Evolutionary conservation across 1,140 invertebrate species (phyloP).

Genomic region (Tetramorium parvispinum): DNA sequence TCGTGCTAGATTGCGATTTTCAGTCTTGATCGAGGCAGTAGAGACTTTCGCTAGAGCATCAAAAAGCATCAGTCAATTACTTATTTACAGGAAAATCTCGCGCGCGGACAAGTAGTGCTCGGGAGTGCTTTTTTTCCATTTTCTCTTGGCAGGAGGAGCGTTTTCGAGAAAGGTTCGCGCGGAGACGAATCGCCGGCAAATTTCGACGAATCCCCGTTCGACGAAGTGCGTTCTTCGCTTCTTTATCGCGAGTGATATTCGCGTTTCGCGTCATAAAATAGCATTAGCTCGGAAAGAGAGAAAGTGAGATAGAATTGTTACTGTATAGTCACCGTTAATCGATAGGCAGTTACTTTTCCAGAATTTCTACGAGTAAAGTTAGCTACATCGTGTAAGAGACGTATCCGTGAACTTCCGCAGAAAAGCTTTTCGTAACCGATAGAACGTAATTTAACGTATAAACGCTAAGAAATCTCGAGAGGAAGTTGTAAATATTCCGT

Average conservation of each 20-base stretch:
- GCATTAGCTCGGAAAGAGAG: neutral
- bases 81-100: slow-evolving; percentile 42
- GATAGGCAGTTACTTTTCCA: slow-evolving; percentile 68
- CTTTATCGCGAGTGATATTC: slow-evolving; percentile 23
- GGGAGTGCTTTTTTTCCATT: neutral
- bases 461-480: slow-evolving; percentile 27
- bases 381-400: slow-evolving; percentile 16
- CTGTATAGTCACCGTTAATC: slow-evolving; percentile 58
- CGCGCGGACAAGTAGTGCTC: neutral
- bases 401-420: slow-evolving; percentile 43
- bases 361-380: slow-evolving; percentile 68
- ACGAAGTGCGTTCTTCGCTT: neutral
- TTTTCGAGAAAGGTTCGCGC: slow-evolving; percentile 28
- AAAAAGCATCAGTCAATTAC: slow-evolving; percentile 66
- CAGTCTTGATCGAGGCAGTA: slow-evolving; percentile 10
- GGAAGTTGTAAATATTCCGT: slow-evolving; percentile 62
- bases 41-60: slow-evolving; percentile 59
- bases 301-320: slow-evolving; percentile 54
- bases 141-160: neutral
- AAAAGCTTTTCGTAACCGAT: slow-evolving; percentile 23
- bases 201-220: neutral
- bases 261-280: slow-evolving; percentile 33
- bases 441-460: slow-evolving; percentile 38
- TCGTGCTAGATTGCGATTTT: neutral
- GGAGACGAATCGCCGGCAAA: neutral